Base-by-base conservation (phyloP, 1,140 invertebrate species). In the Sarcophaga bullata region DNA sequence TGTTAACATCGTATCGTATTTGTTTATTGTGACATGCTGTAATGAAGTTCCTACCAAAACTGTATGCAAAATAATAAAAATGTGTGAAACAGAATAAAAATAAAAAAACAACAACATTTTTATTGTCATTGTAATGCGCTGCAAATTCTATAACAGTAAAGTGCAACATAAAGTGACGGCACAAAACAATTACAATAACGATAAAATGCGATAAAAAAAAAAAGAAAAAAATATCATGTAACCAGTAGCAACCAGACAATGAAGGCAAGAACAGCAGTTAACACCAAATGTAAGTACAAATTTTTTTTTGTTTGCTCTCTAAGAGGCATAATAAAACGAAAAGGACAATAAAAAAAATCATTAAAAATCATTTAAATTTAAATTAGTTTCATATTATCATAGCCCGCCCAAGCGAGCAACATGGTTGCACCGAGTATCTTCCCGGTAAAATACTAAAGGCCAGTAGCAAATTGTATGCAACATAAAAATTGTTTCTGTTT, bases 321-420 rank as follows among this genome's bases (percentile, higher is more conserved):
- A 58, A 58, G 4, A 58, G 11, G 11, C 54, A 37, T 1, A 37
- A 37, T 4, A 37, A 37, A 37, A 37, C 4, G 25, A 4, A 13
- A n/a, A 58, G 62, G n/a, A 37, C 25, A 37, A 37, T 37, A 37
- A 37, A 68, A 68, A 25, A 68, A 68, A 68, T 68, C 62, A 68
- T 68, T 68, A 68, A 68, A 68, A 68, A 68, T 68, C 62, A 68
- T 68, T 68, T 68, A 68, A 68, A 68, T 68, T 68, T 68, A 68
- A 68, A 68, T 68, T 68, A 68, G n/a, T 68, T 68, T 19, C 62
- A 68, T 68, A 68, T 58, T 58, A 58, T 68, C 62, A 68, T 68
- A 13, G 50, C 13, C 8, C 9, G 17, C 19, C 25, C 1, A 37
- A 37, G 25, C 25, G 4, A 37, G 25, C 25, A 37, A 37, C 25